Evolutionary conservation across 2,797 vertebrate species (phyloP).

Genomic region (Typhlichthys eigenmanni): DNA sequence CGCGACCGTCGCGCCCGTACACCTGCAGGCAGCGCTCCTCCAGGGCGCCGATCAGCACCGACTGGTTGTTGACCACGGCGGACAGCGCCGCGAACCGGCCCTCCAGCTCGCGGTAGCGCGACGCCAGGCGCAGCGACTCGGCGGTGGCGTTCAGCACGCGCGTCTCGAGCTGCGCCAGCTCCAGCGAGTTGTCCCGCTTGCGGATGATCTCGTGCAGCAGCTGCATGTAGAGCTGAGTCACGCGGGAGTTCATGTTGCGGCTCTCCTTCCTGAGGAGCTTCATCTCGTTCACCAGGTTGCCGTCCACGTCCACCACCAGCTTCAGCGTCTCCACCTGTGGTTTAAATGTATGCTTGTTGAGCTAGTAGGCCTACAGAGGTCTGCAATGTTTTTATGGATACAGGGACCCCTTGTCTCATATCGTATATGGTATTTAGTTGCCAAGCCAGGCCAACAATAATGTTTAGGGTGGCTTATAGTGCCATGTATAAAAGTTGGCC

Average conservation of each 20-base stretch:
- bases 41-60: slow-evolving; percentile 83
- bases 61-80: slow-evolving; percentile 93
- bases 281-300: slow-evolving; percentile 95
- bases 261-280: slow-evolving; percentile 96
- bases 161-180: slow-evolving; percentile 93
- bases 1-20: slow-evolving; percentile 74
- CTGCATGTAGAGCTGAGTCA: slow-evolving; percentile 98
- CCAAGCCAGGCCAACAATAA: no score
- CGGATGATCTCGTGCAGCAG: slow-evolving; percentile 97
- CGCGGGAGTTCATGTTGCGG: slow-evolving; percentile 97
- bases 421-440: no score
- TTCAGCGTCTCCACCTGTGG: slow-evolving; percentile 85
- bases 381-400: no score
- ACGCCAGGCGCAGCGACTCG: slow-evolving; percentile 87
- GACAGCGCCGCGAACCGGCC: slow-evolving; percentile 85
- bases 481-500: no score
- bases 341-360: no score
- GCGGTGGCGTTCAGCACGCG: slow-evolving; percentile 91
- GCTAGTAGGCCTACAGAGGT: no score
- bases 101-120: slow-evolving; percentile 90
- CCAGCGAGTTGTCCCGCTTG: slow-evolving; percentile 94
- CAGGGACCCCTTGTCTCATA: no score
- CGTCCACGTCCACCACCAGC: slow-evolving; percentile 93
- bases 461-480: no score
- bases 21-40: slow-evolving; percentile 90